Evolutionary conservation across 2,888 invertebrate genomes (phyloP).

Genomic region (Phyto melanocephala): DNA sequence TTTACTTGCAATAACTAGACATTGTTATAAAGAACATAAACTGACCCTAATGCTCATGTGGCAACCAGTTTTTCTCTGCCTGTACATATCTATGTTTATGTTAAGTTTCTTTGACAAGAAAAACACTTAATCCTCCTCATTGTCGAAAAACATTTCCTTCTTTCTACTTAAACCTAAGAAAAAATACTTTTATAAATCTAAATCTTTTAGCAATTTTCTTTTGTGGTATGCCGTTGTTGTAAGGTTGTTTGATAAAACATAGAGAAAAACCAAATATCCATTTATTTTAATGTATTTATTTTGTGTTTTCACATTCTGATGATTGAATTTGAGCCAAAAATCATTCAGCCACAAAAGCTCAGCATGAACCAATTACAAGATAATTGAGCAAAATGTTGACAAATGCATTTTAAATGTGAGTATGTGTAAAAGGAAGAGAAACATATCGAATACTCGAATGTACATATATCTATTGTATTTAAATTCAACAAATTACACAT

Average conservation of each 20-base stretch:
- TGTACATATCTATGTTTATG: no score
- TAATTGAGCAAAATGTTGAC: slow-evolving; percentile 39
- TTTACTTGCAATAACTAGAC: no score
- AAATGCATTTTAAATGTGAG: neutral
- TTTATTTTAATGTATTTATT: neutral
- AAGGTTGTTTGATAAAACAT: neutral
- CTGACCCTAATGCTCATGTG: no score
- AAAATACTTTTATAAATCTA: neutral
- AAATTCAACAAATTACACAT: no score
- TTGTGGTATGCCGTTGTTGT: neutral
- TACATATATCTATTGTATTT: no score
- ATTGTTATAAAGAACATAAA: no score
- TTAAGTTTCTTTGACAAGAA: no score
- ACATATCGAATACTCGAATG: neutral
- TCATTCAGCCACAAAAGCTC: slow-evolving; percentile 41
- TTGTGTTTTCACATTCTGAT: neutral
- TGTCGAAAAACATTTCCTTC: no score
- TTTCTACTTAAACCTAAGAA: no score
- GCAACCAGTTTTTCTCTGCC: no score
- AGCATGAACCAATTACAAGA: slow-evolving; percentile 41
- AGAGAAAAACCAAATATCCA: neutral
- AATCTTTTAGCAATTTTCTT: neutral
- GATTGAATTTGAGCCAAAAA: slow-evolving; percentile 11
- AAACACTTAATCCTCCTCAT: no score
- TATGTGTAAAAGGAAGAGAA: neutral